Evolutionary conservation across 2,113 vertebrate genomes (phyloP).

Genomic region (Calcarius ornatus): DNA sequence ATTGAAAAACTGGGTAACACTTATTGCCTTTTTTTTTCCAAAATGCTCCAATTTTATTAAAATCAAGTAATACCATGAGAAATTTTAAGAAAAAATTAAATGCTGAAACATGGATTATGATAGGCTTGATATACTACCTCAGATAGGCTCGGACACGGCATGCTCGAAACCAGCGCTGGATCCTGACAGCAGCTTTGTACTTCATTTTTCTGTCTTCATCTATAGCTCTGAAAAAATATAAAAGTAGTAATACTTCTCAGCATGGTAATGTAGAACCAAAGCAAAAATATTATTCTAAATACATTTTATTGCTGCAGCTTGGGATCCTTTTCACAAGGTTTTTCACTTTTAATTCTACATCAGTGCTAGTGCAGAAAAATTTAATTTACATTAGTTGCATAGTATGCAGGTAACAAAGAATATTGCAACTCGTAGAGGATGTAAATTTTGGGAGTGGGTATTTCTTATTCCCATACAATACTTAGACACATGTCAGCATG

Average conservation of each 20-base stretch:
- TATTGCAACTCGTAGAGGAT: neutral
- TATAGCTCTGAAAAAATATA: slow-evolving; percentile 72
- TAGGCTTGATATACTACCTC: slow-evolving; percentile 71
- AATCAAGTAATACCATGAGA: neutral
- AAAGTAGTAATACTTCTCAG: neutral
- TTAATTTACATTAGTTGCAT: neutral
- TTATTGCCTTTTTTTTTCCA: neutral
- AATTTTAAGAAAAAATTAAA: neutral
- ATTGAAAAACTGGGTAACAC: neutral
- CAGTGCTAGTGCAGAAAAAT: neutral
- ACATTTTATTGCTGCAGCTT: neutral
- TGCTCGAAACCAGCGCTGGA: slow-evolving; percentile 90
- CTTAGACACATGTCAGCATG: neutral
- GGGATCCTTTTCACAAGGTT: neutral
- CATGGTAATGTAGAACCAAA: neutral
- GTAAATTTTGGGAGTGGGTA: neutral
- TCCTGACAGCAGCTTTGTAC: slow-evolving; percentile 75
- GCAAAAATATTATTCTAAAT: neutral
- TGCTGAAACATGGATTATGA: neutral
- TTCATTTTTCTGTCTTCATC: slow-evolving; percentile 74
- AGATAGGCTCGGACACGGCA: slow-evolving; percentile 80
- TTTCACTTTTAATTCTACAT: neutral
- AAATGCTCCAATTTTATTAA: neutral
- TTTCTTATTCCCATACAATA: slow-evolving; percentile 5
- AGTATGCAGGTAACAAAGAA: neutral